phyloP scores from a whole-genome alignment of 2,888 invertebrate genomes.

The Polylopha cassiicola region DNA sequence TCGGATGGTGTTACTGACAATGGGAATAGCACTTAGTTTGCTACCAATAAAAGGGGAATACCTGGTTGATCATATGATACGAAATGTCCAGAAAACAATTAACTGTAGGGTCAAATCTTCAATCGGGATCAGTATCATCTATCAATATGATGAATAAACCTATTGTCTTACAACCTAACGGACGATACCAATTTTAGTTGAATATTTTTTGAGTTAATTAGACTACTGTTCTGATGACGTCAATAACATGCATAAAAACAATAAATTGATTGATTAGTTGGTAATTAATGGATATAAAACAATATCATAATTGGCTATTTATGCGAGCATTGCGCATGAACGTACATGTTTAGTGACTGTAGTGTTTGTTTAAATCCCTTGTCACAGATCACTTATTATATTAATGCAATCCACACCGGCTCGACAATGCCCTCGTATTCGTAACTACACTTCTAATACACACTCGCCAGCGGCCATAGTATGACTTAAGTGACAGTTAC shows the following conservation, averaged over 20 bases:
- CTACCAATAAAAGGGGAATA: conserved; percentile 5
- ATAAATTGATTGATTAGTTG: not conserved
- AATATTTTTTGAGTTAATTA: conserved; percentile 2
- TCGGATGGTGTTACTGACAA: not conserved
- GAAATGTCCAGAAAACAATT: conserved; percentile 3
- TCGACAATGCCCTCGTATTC: too few relatives aligned
- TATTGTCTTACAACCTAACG: not conserved
- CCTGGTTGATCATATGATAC: not conserved
- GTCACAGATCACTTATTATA: too few relatives aligned
- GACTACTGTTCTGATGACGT: not conserved
- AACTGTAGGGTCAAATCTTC: conserved; percentile 1
- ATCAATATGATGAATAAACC: not conserved
- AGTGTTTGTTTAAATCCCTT: too few relatives aligned
- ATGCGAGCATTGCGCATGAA: conserved; percentile 1
- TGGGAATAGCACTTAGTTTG: conserved; percentile 1
- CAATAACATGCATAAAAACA: conserved; percentile 1
- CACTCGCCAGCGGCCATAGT: too few relatives aligned
- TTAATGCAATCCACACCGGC: too few relatives aligned
- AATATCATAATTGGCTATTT: conserved; percentile 4
- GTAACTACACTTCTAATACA: too few relatives aligned
- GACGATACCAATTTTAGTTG: not conserved
- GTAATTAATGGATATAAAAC: conserved; percentile 2
- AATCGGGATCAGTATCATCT: conserved; percentile 4
- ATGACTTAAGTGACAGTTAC: too few relatives aligned
- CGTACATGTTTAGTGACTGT: not conserved